Conservation (phyloP, 1,140 invertebrate genomes). For the Cyrtorhinus lividipennis region DNA sequence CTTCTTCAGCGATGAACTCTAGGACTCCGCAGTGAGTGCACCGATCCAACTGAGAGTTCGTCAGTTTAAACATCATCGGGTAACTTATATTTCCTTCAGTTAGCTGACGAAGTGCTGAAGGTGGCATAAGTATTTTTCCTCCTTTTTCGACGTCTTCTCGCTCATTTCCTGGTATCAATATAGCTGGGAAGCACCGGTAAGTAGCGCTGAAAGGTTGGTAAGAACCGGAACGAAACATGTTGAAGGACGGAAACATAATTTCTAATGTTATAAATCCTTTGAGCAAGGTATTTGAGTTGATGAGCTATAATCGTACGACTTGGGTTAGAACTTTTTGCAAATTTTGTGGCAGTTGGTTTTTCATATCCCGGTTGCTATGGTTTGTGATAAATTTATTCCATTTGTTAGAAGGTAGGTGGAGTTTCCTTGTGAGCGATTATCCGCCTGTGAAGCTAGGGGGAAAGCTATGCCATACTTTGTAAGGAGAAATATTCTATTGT, state of each 20-base stretch:
- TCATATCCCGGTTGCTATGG: no score
- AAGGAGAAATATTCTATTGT: no score
- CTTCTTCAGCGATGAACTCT: slow-evolving; percentile 98
- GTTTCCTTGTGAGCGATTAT: no score
- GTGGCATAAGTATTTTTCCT: slow-evolving; percentile 66
- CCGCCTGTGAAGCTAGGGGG: no score
- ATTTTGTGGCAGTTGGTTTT: no score
- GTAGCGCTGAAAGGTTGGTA: slow-evolving; percentile 49
- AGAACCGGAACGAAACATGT: slow-evolving; percentile 65
- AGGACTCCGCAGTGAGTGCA: slow-evolving; percentile 94
- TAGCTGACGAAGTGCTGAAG: slow-evolving; percentile 80
- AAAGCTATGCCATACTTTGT: no score
- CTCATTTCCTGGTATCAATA: slow-evolving; percentile 87
- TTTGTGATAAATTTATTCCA: no score
- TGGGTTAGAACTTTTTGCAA: no score
- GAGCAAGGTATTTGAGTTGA: no score
- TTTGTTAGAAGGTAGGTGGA: no score
- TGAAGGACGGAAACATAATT: slow-evolving; percentile 50
- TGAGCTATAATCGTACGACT: no score
- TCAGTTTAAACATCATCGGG: slow-evolving; percentile 97
- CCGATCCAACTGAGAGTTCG: slow-evolving; percentile 69
- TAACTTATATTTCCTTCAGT: slow-evolving; percentile 95
- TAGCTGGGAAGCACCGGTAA: slow-evolving; percentile 84
- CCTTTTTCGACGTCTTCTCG: slow-evolving; percentile 83
- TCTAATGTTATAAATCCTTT: no score